These are phyloP conservation scores for Panopea generosa DNA, from an alignment of 2,888 invertebrate genomes.

Conservation along the genomic window DNA sequence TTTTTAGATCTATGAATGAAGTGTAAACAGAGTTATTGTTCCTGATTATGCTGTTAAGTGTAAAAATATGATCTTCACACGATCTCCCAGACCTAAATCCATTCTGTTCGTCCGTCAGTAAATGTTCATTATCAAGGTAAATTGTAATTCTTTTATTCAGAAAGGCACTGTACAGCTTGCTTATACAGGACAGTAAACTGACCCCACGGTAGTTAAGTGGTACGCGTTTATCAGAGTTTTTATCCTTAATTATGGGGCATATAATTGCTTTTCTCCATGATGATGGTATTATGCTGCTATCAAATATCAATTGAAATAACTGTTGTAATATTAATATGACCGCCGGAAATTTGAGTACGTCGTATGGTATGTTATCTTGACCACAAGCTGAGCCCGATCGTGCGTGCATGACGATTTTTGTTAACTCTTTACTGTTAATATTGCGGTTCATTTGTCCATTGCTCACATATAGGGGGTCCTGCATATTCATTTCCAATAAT, in stretches of 20 bases:
- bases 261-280: conserved; percentile 40
- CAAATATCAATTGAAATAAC: conserved; percentile 38
- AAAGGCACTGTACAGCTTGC: conserved; percentile 28
- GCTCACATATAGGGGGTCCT: conserved; percentile 18
- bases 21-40: conserved; percentile 17
- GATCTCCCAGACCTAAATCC: conserved; percentile 31
- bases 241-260: conserved; percentile 29
- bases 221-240: conserved; percentile 28
- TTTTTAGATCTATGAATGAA: conserved; percentile 16
- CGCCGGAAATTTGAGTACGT: conserved; percentile 20
- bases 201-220: conserved; percentile 51
- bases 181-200: conserved; percentile 20
- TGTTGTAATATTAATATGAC: conserved; percentile 12
- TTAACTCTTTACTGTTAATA: conserved; percentile 8
- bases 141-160: conserved; percentile 20
- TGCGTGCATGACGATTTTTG: neutral
- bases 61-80: conserved; percentile 44
- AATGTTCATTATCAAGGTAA: conserved; percentile 10
- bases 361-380: conserved; percentile 16
- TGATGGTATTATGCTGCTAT: conserved; percentile 30
- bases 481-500: conserved; percentile 21
- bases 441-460: conserved; percentile 25
- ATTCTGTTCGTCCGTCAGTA: conserved; percentile 37
- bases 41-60: conserved; percentile 12
- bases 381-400: conserved; percentile 15